Evolutionary conservation across 2,888 invertebrate species (phyloP).

Genomic region (Drosophila atroscutellata): DNA sequence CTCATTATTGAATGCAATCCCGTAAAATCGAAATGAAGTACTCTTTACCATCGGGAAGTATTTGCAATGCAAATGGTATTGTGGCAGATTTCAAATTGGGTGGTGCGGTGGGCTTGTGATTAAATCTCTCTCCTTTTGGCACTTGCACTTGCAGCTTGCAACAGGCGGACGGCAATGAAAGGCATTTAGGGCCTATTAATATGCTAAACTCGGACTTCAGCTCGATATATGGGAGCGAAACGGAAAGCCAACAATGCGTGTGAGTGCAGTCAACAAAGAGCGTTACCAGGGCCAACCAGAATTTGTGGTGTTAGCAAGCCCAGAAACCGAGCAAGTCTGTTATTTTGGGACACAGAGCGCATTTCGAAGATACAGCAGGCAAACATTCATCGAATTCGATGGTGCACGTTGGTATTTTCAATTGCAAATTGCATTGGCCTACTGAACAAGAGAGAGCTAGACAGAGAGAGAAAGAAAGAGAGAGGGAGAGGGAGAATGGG

Average conservation of each 20-base stretch:
- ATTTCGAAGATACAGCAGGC: constrained; percentile 48
- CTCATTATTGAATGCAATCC: constrained; percentile 12
- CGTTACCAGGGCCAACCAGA: constrained; percentile 23
- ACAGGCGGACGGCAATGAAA: constrained; percentile 40
- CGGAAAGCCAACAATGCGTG: constrained; percentile 30
- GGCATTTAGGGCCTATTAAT: constrained; percentile 65
- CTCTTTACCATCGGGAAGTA: constrained; percentile 11
- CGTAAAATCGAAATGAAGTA: not conserved
- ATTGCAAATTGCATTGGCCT: constrained; percentile 45
- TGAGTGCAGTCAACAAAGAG: constrained; percentile 39
- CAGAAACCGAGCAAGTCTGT: constrained; percentile 23
- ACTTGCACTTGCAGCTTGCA: constrained; percentile 13
- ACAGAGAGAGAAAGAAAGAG: not conserved
- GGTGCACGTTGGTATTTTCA: constrained; percentile 48
- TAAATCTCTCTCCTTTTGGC: constrained; percentile 1
- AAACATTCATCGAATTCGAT: constrained; percentile 28
- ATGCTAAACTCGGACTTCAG: constrained; percentile 61
- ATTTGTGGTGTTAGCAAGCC: not conserved
- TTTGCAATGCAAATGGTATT: not conserved
- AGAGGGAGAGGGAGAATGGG: not conserved
- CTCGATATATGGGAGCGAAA: not conserved
- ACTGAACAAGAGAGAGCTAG: not conserved
- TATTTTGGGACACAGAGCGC: constrained; percentile 21
- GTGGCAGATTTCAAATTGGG: not conserved
- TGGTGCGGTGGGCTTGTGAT: not conserved